Base-by-base conservation (phyloP, 1,140 invertebrate species). In the Ostrea edulis region DNA sequence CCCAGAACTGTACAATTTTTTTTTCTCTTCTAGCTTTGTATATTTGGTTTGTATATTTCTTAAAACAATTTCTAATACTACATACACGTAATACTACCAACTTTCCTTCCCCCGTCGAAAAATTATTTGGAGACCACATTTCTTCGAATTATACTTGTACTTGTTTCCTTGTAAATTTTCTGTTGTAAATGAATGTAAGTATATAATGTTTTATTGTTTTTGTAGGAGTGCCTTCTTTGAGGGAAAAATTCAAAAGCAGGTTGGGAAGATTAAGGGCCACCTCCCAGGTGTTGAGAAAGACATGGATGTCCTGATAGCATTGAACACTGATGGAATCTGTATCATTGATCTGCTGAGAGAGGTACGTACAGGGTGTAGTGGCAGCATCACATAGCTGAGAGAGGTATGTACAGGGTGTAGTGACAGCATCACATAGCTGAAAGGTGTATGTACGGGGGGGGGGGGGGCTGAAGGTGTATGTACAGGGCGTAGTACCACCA, bases 391-490 rank as follows among this genome's bases (percentile, higher is more conserved):
- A 94, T 97, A 97, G 91, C 95, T 96, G 62, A 97, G 97, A 95
- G 97, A 97, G 94, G 97, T 98, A 96, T 96, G 97, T 81, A 62
- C 58, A 44, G 35, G 35, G 35, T 44, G 35, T 44, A 44, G 35
- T 44, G 98, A 97, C 93, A 96, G 98, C 86, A 98, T 98, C 87
- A 97, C 98, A 94, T 97, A 97, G 91, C 95, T 96, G 62, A 97
- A 97, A 95, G 97, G 97, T 94, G 97, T 98, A 96, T 96, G 97
- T n/a, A n/a, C n/a, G n/a, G n/a, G n/a, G n/a, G n/a, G n/a, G n/a
- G n/a, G n/a, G n/a, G n/a, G n/a, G n/a, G n/a, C n/a, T n/a, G n/a
- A n/a, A n/a, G n/a, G n/a, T n/a, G n/a, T n/a, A n/a, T n/a, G n/a
- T 81, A 62, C 58, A 44, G 35, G 35, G 35, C 5, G 35, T 44